Conservation (phyloP, 2,888 invertebrate species). For the Polyommatus iphigenia region DNA sequence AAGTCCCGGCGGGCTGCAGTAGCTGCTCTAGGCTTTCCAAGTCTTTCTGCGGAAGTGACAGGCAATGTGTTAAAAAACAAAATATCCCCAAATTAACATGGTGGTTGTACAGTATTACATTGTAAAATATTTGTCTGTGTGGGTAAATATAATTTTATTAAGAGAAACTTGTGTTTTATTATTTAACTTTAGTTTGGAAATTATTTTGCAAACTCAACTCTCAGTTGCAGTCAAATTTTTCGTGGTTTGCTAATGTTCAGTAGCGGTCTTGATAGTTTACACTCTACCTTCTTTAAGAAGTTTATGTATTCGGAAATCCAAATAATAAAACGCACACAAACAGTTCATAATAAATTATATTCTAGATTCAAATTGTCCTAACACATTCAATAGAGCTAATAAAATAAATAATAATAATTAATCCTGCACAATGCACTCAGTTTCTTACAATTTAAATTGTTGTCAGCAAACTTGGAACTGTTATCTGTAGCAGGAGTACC, state of each 20-base stretch:
- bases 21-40: neutral
- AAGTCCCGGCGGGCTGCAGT: no score
- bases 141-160: constrained; percentile 19
- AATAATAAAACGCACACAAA: neutral
- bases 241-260: neutral
- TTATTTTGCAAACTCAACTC: neutral
- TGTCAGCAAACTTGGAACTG: constrained; percentile 29
- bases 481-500: constrained; percentile 57
- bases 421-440: neutral
- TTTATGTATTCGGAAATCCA: neutral
- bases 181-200: neutral
- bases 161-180: neutral
- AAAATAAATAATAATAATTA: neutral
- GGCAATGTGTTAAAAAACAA: neutral
- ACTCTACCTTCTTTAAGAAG: no score
- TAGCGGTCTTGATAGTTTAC: no score
- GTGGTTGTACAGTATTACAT: neutral
- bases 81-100: neutral
- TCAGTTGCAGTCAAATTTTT: no score
- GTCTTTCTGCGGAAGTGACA: neutral
- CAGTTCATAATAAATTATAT: neutral
- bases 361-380: neutral
- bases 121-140: constrained; percentile 3
- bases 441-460: neutral
- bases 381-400: neutral